Evolutionary conservation across 2,888 invertebrate species (phyloP).

Genomic region (Parthenolecanium corni): DNA sequence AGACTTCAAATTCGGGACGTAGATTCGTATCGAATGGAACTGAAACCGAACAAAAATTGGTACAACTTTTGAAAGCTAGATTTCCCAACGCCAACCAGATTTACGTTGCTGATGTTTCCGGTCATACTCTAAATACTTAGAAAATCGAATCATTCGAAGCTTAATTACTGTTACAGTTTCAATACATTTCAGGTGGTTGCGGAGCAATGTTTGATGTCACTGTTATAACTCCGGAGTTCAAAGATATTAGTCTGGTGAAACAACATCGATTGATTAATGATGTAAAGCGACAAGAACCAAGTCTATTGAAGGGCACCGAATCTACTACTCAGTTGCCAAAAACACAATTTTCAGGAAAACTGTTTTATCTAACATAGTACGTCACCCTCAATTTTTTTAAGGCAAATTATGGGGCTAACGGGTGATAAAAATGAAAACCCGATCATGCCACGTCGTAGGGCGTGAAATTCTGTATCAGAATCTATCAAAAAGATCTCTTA

Average conservation of each 20-base stretch:
- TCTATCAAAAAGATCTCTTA: too few species aligned
- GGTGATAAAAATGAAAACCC: too few species aligned
- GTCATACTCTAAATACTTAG: background rate
- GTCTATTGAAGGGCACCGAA: too few species aligned
- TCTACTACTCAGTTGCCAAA: too few species aligned
- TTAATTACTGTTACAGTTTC: too few species aligned
- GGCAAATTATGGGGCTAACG: background rate
- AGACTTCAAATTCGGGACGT: too few species aligned
- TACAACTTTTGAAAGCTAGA: background rate
- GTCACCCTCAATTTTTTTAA: too few species aligned
- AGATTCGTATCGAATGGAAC: background rate
- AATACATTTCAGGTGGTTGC: conserved; percentile 59
- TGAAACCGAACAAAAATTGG: background rate
- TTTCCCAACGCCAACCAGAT: background rate
- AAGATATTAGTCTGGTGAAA: conserved; percentile 56
- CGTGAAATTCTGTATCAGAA: too few species aligned
- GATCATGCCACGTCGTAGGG: conserved; percentile 1
- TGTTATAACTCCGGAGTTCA: conserved; percentile 57
- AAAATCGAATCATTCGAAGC: too few species aligned
- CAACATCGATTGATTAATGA: conserved; percentile 64
- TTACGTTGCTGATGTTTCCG: background rate
- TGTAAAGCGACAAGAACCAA: too few species aligned
- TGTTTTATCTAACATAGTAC: too few species aligned
- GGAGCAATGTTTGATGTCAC: conserved; percentile 68
- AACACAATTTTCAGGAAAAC: background rate